These are phyloP conservation scores for Trachops cirrhosus DNA, from an alignment of 2,797 vertebrate species.

Conservation along the genomic window DNA sequence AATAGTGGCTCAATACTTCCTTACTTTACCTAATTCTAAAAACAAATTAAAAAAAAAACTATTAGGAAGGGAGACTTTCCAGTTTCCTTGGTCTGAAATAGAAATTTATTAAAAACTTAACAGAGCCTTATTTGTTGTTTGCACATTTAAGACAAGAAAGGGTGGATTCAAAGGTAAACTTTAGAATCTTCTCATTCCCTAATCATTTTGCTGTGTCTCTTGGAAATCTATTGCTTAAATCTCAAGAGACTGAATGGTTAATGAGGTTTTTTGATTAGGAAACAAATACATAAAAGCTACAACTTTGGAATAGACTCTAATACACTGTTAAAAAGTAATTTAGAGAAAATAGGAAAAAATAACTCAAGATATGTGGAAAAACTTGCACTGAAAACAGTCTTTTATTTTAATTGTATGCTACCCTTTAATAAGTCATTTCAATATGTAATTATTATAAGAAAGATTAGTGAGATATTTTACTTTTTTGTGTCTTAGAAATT, in stretches of 20 bases:
- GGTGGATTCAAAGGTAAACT: neutral
- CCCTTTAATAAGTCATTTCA: neutral
- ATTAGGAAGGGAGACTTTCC: neutral
- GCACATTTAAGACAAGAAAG: conserved; percentile 11
- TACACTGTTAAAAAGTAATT: neutral
- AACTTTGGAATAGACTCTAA: neutral
- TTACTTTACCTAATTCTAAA: neutral
- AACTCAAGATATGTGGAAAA: neutral
- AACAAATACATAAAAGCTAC: neutral
- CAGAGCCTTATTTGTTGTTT: neutral
- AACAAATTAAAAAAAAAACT: neutral
- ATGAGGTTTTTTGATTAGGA: conserved; percentile 21
- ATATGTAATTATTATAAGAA: neutral
- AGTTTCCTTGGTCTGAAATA: conserved; percentile 13
- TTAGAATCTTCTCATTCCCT: neutral
- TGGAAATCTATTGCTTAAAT: conserved; percentile 38
- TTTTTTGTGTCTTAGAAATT: neutral
- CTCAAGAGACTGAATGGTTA: neutral
- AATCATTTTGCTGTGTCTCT: neutral
- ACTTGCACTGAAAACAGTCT: neutral
- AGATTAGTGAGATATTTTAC: neutral
- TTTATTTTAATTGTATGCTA: neutral
- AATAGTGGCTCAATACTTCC: neutral
- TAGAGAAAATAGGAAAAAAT: neutral
- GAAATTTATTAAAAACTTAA: conserved; percentile 47